phyloP scores from a whole-genome alignment of 2,888 invertebrate species.

The Anarsia innoxiella region DNA sequence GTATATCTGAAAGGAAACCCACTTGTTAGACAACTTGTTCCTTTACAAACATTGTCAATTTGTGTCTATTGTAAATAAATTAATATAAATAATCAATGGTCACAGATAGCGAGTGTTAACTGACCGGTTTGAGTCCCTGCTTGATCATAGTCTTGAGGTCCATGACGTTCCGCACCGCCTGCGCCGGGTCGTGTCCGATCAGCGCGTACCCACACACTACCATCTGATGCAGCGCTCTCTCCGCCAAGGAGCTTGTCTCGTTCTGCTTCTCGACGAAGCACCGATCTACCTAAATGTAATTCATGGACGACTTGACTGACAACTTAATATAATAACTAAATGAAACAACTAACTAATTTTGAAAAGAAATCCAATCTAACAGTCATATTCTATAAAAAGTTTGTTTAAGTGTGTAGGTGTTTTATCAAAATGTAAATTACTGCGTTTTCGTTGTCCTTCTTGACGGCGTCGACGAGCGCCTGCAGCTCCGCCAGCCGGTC shows the following conservation, averaged over 20 bases:
- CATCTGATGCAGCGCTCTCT: slow-evolving; percentile 65
- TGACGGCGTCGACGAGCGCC: slow-evolving; percentile 35
- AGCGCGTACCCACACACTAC: slow-evolving; percentile 64
- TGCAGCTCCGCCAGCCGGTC: slow-evolving; percentile 48
- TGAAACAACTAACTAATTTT: too few species aligned
- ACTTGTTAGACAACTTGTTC: too few species aligned
- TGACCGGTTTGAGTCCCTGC: slow-evolving; percentile 47
- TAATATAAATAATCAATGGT: too few species aligned
- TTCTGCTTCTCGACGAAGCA: slow-evolving; percentile 47
- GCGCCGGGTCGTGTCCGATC: slow-evolving; percentile 61
- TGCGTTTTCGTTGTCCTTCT: slow-evolving; percentile 26
- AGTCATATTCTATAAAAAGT: neutral
- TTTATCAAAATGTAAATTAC: neutral
- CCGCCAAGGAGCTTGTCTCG: slow-evolving; percentile 47
- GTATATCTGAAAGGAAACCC: slow-evolving; percentile 49
- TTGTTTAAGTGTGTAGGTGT: neutral
- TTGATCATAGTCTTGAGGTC: slow-evolving; percentile 51
- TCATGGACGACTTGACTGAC: too few species aligned
- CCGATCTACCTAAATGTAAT: slow-evolving; percentile 46
- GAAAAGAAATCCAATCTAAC: too few species aligned
- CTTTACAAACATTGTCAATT: too few species aligned
- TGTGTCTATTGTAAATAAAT: too few species aligned
- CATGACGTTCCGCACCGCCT: slow-evolving; percentile 48
- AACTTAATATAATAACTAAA: too few species aligned
- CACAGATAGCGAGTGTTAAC: too few species aligned